Conservation (phyloP, 2,113 vertebrate species). For the Synodontis membranacea region DNA sequence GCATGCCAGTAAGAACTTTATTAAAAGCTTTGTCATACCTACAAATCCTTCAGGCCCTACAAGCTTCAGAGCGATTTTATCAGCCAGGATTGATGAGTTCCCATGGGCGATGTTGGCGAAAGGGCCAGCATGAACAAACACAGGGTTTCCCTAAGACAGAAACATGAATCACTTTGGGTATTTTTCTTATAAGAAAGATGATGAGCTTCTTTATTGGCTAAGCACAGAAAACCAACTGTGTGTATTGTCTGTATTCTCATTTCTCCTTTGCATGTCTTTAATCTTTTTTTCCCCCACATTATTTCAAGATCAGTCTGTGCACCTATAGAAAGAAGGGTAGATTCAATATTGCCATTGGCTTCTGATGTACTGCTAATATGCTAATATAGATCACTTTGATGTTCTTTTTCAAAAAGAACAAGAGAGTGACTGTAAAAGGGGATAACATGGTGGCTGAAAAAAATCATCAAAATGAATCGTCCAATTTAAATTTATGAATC, state of each 20-base stretch:
- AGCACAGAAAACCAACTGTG: not conserved
- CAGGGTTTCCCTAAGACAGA: conserved; percentile 84
- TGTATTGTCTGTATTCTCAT: not conserved
- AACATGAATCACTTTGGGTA: not conserved
- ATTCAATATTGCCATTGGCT: not conserved
- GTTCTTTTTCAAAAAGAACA: too few relatives aligned
- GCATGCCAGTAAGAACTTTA: not conserved
- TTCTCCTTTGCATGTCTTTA: not conserved
- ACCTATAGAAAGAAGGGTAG: not conserved
- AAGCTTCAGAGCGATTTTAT: conserved; percentile 94
- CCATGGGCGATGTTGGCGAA: conserved; percentile 99
- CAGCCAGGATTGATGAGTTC: conserved; percentile 95
- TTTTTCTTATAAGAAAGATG: not conserved
- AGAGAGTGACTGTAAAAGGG: too few relatives aligned
- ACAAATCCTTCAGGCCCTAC: conserved; percentile 94
- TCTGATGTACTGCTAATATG: not conserved
- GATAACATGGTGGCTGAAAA: too few relatives aligned
- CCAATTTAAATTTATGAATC: too few relatives aligned
- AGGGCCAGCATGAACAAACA: conserved; percentile 96
- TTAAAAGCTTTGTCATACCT: conserved; percentile 69
- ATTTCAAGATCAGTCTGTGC: not conserved
- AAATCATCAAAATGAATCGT: too few relatives aligned
- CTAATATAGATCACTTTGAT: too few relatives aligned
- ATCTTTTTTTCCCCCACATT: not conserved
- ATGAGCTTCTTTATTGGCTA: not conserved